Evolutionary conservation across 2,113 vertebrate species (phyloP), one percentile per base, ranked within the genome.

Genomic region (Tapirus terrestris): DNA sequence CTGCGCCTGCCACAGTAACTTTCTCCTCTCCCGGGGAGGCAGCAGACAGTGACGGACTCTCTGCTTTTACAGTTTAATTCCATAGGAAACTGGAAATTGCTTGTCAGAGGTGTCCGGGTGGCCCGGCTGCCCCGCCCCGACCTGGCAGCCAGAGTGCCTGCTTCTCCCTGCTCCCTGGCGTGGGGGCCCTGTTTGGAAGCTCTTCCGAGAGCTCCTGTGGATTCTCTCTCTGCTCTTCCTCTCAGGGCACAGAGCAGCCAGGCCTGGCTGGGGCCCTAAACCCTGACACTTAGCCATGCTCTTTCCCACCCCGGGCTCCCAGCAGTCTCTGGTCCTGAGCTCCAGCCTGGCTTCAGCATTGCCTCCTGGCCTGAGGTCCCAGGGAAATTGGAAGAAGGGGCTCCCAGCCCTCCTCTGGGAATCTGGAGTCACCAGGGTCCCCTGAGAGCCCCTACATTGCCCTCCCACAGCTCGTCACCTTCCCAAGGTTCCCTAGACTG

Each of bases 51-150:
- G 96, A 96, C 95, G 33, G 94, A 77, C 83, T 61, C 96, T 95
- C 95, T 29, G 87, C 95, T 96, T 98, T 97, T 89, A 97, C 97
- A 77, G 65, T 96, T 88, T 98, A 96, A 98, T 98, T 98, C 97
- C 97, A 98, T 96, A 98, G 98, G 97, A 98, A 98, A 97, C 89
- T 96, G 98, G 98, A 98, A 98, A 98, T 93, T 97, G 96, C 96
- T 72, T 48, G 97, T 98, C 97, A 98, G 97, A 97, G 93, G 90
- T 94, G 91, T 80, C 97, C 72, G 95, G 97, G 96, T 98, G 98
- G 97, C 97, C 96, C 13, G 1, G 90, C 97, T 33, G 77, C 96
- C 94, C 97, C 90, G 0, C 97, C 97, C 90, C 16, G 39, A 96
- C 97, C 98, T 96, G 98, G 97, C 97, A 0, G 84, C 97, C 96